Base-by-base conservation (phyloP, 2,113 vertebrate species). In the Lethenteron reissneri region DNA sequence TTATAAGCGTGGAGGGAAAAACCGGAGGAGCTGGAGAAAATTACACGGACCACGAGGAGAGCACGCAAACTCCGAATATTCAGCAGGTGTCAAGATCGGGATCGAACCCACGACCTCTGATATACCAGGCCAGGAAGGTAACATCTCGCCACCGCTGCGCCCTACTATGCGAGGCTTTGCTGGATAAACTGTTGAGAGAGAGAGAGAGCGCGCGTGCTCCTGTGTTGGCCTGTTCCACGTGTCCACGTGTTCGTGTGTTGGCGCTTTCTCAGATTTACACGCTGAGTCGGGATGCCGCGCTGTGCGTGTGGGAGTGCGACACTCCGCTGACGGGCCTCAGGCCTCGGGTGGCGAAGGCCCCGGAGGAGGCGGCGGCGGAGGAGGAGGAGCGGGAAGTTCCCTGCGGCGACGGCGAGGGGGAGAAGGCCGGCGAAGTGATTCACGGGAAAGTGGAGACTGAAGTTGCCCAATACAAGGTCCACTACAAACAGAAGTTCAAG, bases 221-320 rank as follows among this genome's bases (percentile, higher is more conserved):
- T 58, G 57, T 56, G 5, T 25, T 41, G 58, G 17, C n/a, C n/a
- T n/a, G n/a, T n/a, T n/a, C n/a, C n/a, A n/a, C 3, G 56, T 70
- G 71, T 10, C 59, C 12, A 73, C 14, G 62, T 58, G 2, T 71
- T 21, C 71, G 68, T 74, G 2, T 68, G 2, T 73, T 73, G 74
- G 2, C 71, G 1, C 71, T 70, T 1, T 68, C 25, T 68, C 71
- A 99, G 94, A 75, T 99, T 57, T 97, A 95, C 80, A 95, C 91
- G 0, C 75, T 99, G 62, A 95, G 92, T 78, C 88, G 85, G 78
- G 94, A 96, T 0, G 94, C 85, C n/a, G 78, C 83, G 0, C 81
- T 99, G 58, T 95, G 92, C 2, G 77, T 91, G 70, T 99, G 94
- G 94, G 83, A 90, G 77, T 92, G 92, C 64, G 85, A 99, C 80